These are phyloP conservation scores for Cyprinodon diabolis DNA, from an alignment of 2,797 vertebrate species.

Conservation along the genomic window DNA sequence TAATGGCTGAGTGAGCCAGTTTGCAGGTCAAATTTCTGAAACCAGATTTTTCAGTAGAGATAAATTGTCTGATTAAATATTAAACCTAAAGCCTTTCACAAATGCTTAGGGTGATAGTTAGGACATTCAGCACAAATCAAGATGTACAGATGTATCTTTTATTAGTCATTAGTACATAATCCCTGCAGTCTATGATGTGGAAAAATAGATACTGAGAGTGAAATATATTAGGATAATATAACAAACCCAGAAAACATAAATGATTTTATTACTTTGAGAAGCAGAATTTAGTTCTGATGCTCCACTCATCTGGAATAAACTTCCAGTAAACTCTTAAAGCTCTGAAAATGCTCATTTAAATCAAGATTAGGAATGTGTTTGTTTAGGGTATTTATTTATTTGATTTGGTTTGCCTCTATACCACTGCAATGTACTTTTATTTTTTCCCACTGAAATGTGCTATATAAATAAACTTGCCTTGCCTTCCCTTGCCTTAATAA, in stretches of 20 bases:
- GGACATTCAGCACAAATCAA: neutral
- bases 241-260: neutral
- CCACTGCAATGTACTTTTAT: too few relatives aligned
- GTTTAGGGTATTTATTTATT: too few relatives aligned
- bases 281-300: too few relatives aligned
- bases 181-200: neutral
- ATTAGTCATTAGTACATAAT: neutral
- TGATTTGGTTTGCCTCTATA: too few relatives aligned
- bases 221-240: constrained; percentile 1
- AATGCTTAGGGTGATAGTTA: neutral
- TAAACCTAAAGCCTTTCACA: neutral
- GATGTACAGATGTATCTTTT: neutral
- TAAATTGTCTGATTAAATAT: neutral
- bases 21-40: neutral
- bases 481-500: neutral
- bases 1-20: neutral
- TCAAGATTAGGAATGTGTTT: too few relatives aligned
- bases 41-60: neutral
- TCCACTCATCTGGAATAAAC: too few relatives aligned
- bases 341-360: too few relatives aligned
- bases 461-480: too few relatives aligned
- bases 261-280: neutral
- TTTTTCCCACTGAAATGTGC: too few relatives aligned
- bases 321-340: too few relatives aligned
- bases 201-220: neutral